These are phyloP conservation scores for Rhinatrema bivittatum DNA, from an alignment of 2,797 vertebrate genomes.

Conservation along the genomic window DNA sequence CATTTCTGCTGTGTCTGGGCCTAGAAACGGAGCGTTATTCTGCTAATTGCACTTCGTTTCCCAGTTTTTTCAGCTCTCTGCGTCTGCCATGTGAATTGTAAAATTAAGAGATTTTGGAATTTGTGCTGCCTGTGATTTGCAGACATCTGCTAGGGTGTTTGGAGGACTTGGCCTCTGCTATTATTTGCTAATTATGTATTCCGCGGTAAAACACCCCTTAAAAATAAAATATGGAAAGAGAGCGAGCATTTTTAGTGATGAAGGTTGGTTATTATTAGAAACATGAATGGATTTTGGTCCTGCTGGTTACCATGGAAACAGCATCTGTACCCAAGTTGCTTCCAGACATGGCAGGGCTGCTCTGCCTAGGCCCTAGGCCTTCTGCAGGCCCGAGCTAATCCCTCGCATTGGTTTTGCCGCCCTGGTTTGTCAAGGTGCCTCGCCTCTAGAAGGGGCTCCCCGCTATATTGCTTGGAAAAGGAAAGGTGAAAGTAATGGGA, in stretches of 20 bases:
- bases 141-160: no score
- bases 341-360: slow-evolving; percentile 59
- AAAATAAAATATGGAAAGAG: background rate
- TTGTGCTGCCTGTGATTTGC: no score
- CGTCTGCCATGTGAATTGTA: no score
- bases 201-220: background rate
- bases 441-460: slow-evolving; percentile 5
- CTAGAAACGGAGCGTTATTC: no score
- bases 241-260: slow-evolving; percentile 63
- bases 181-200: no score
- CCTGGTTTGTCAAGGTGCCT: no score
- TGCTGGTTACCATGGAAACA: slow-evolving; percentile 86
- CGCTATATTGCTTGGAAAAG: background rate
- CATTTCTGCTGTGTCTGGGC: no score
- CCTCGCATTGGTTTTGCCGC: background rate
- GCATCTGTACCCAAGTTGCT: slow-evolving; percentile 64
- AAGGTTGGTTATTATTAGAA: slow-evolving; percentile 88
- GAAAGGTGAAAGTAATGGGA: background rate
- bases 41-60: no score
- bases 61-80: no score
- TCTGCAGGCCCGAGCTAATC: slow-evolving; percentile 2
- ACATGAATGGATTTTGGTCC: slow-evolving; percentile 79
- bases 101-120: no score
- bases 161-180: no score
- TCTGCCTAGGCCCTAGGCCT: slow-evolving; percentile 22